Evolutionary conservation across 2,797 vertebrate genomes (phyloP), one percentile per base, ranked within the genome.

Genomic region (Xerus rutilus): DNA sequence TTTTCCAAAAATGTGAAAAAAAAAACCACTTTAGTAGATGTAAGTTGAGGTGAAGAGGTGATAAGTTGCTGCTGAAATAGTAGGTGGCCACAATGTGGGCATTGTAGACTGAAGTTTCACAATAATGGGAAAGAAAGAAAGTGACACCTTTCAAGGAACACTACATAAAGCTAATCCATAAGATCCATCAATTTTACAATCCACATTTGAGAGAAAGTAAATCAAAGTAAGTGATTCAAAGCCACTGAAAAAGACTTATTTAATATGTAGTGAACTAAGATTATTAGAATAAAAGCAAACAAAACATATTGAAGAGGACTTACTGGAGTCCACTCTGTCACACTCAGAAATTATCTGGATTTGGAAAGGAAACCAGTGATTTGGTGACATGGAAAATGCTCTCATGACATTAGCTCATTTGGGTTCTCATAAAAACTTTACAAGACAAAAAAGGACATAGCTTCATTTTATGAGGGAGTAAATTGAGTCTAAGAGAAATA

Each of bases 341-440:
- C 39, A 43, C 35, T 77, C 65, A 92, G 9, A 59, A 77, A 52
- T 10, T n/a, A 13, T 85, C 20, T 64, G 20, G 17, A 43, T 77
- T 95, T 90, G 47, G 47, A 64, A 96, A 92, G 32, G 7, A 94
- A 89, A 74, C 4, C 8, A 54, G 14, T 25, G 14, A 65, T 79
- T 43, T 89, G 28, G 7, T 92, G 18, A 25, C 62, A 81, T 43
- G 52, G 12, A 62, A 74, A 86, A 20, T 88, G 14, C 5, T 30
- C 64, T 81, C 9, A 13, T 47, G 39, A 15, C 52, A 62, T 39
- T 69, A 65, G 47, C 28, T 65, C 7, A 79, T 74, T 82, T 87
- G 67, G 20, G 20, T n/a, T 65, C 74, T 86, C 30, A 54, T 21
- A 52, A 57, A 91, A 92, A 6, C 10, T 70, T 86, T 12, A 54